Conservation (phyloP, 2,888 invertebrate species). For the Colostygia pectinataria region DNA sequence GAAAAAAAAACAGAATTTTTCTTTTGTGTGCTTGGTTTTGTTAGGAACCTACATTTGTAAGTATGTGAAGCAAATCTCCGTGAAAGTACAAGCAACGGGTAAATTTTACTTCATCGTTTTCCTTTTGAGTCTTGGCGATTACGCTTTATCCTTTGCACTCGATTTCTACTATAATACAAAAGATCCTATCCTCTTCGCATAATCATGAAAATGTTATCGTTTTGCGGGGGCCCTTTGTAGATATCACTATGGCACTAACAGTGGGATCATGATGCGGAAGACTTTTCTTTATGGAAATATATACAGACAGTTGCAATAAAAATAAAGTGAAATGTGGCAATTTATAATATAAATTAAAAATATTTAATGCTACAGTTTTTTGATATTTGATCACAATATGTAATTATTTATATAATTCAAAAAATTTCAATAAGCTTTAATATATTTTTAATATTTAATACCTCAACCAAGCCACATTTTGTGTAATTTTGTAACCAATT, state of each 20-base stretch:
- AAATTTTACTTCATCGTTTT: conserved; percentile 17
- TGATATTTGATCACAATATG: no score
- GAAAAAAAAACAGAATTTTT: neutral
- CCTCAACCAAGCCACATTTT: no score
- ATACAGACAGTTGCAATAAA: conserved; percentile 37
- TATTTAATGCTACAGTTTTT: no score
- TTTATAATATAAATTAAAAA: no score
- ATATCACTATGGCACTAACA: conserved; percentile 55
- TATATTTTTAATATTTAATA: no score
- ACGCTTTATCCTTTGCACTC: conserved; percentile 16
- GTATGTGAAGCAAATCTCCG: conserved; percentile 9
- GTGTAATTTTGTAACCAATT: no score
- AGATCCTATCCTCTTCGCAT: conserved; percentile 54
- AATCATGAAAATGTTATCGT: conserved; percentile 65
- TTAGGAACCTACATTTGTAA: conserved; percentile 5
- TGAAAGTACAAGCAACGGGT: conserved; percentile 11
- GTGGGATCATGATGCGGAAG: conserved; percentile 44
- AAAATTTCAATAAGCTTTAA: no score
- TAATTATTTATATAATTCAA: no score
- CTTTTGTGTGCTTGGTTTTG: conserved; percentile 6
- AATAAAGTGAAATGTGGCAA: no score
- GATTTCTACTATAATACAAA: conserved; percentile 43
- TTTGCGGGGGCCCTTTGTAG: conserved; percentile 56
- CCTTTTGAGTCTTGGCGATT: conserved; percentile 19
- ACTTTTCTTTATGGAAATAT: conserved; percentile 43